Base-by-base conservation (phyloP, 2,797 vertebrate species). In the Chlorospingus semifuscus region DNA sequence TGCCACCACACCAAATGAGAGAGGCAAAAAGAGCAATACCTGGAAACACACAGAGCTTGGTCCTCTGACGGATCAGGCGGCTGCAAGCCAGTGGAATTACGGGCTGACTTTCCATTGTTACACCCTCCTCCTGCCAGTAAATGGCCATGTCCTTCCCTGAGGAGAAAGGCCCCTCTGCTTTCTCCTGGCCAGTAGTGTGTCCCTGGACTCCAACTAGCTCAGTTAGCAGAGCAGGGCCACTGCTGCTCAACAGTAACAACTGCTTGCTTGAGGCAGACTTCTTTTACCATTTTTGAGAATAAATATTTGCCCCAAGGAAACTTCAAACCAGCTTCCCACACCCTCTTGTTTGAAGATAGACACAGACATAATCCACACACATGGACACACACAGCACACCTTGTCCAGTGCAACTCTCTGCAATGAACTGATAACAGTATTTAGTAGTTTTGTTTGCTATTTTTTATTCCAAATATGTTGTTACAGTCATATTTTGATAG, bases 61-160 rank as follows among this genome's bases (percentile, higher is more conserved):
- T 8, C 1, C 8, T 75, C 37, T 52, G 6, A 2, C 49, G 29
- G 30, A 12, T 46, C 23, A 41, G 32, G 55, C 41, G 16, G 23
- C 4, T 59, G 55, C 47, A 46, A 76, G 26, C 30, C 70, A 20
- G 18, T 8, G 30, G 29, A 80, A 53, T 64, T 46, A 21, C 21
- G 47, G 44, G 17, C 60, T 71, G 56, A 50, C 37, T 60, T 87
- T 29, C 17, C 22, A 17, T 55, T 85, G 32, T 59, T 68, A 1
- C 16, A 22, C 12, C 6, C 26, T 65, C 29, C 29, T 83, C 6
- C 3, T 79, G 41, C 55, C 70, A 30, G 21, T 15, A 18, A 47
- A 34, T 24, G 24, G 24, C 12, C 14, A 34, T 0, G 0, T 65
- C 21, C 26, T 44, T 12, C 34, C 34, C 52, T 20, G 37, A 82